These are phyloP conservation scores for Drosophila setosimentum DNA, from an alignment of 2,888 invertebrate genomes.

Conservation along the genomic window DNA sequence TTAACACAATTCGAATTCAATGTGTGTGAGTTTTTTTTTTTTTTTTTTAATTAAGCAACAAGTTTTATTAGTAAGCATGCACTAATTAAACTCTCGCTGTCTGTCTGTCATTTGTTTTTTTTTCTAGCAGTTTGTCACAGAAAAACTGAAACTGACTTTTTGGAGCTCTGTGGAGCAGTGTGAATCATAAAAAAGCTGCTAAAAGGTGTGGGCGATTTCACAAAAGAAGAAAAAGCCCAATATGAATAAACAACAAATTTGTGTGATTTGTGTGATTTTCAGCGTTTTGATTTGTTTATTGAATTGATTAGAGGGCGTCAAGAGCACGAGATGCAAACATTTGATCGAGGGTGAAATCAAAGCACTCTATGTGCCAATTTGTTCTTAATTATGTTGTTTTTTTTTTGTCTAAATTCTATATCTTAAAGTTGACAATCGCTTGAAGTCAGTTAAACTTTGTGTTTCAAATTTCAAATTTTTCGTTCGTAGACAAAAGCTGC, in stretches of 20 bases:
- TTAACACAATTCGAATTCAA: slow-evolving; percentile 66
- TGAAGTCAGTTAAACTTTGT: background rate
- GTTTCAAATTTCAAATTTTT: slow-evolving; percentile 11
- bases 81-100: slow-evolving; percentile 76
- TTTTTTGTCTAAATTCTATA: background rate
- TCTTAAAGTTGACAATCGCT: background rate
- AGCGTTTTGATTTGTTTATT: slow-evolving; percentile 63
- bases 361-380: slow-evolving; percentile 26
- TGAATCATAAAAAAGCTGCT: slow-evolving; percentile 75
- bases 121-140: slow-evolving; percentile 55
- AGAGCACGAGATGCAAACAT: slow-evolving; percentile 45
- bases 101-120: slow-evolving; percentile 22
- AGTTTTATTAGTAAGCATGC: slow-evolving; percentile 81
- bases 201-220: slow-evolving; percentile 80
- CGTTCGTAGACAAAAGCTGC: slow-evolving; percentile 23
- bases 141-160: slow-evolving; percentile 51
- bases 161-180: slow-evolving; percentile 74
- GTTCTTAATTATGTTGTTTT: background rate
- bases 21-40: slow-evolving; percentile 15
- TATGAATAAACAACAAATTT: slow-evolving; percentile 40
- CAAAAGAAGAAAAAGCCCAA: slow-evolving; percentile 43
- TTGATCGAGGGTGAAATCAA: slow-evolving; percentile 50
- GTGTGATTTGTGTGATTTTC: slow-evolving; percentile 26
- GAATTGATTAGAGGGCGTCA: slow-evolving; percentile 68
- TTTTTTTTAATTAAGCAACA: slow-evolving; percentile 65